A percentile compares a stretch with the other conserved stretches of the same genome.
phyloP scores from a whole-genome alignment of 1,140 invertebrate species.

The Philotrypesis tridentata region DNA sequence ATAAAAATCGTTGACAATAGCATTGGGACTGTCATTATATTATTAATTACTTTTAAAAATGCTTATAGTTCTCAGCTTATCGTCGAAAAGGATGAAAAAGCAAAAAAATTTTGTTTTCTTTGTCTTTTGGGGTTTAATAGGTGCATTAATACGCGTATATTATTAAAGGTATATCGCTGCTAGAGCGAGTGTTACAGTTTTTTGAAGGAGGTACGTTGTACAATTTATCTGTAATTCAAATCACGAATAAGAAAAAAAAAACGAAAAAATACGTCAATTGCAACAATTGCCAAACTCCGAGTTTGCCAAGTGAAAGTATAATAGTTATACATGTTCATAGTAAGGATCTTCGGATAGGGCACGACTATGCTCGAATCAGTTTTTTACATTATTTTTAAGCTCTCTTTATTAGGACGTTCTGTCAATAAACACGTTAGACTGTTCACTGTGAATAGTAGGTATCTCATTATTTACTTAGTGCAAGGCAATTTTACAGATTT shows the following conservation, averaged over 20 bases:
- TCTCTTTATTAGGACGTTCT: conserved; percentile 19
- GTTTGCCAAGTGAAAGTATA: conserved; percentile 32
- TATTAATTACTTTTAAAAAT: conserved; percentile 29
- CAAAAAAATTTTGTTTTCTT: conserved; percentile 33
- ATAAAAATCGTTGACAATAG: conserved; percentile 23
- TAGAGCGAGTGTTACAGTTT: conserved; percentile 17
- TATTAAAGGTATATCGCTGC: conserved; percentile 20
- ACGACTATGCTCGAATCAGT: background rate
- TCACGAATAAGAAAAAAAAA: background rate
- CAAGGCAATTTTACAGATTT: conserved; percentile 3
- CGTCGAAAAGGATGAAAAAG: conserved; percentile 16
- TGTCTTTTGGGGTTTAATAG: conserved; percentile 27
- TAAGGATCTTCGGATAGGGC: background rate
- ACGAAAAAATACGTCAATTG: conserved; percentile 18
- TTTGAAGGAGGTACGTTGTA: background rate
- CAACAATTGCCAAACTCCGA: conserved; percentile 33
- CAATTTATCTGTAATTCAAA: background rate
- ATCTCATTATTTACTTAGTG: conserved; percentile 12
- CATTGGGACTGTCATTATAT: conserved; percentile 23
- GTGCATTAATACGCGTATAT: conserved; percentile 22
- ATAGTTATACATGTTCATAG: conserved; percentile 24
- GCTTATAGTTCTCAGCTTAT: conserved; percentile 10
- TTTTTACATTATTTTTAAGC: conserved; percentile 37
- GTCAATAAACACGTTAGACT: conserved; percentile 21
- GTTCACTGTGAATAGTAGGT: background rate